Percentiles rank a stretch among this genome's conserved stretches.
Evolutionary conservation across 1,140 invertebrate genomes (phyloP).

Genomic region (Plodia interpunctella): DNA sequence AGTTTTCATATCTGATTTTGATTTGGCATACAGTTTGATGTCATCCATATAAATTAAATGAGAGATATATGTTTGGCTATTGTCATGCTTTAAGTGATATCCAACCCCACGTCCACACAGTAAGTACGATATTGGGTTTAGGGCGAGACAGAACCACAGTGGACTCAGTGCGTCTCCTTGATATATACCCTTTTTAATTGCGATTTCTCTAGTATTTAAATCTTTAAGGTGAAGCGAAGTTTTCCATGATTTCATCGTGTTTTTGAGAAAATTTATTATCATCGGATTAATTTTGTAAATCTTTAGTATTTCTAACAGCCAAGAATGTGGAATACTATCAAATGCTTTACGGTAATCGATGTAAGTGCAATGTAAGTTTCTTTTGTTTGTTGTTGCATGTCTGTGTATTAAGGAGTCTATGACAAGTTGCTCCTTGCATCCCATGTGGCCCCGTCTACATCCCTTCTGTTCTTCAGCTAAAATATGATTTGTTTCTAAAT

Average conservation of each 20-base stretch:
- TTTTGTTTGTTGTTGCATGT: neutral
- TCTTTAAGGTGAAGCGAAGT: neutral
- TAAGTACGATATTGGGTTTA: constrained; percentile 18
- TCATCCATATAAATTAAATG: constrained; percentile 19
- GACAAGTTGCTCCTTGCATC: too few species aligned
- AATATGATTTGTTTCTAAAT: too few species aligned
- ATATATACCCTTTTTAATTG: constrained; percentile 20
- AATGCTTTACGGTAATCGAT: constrained; percentile 12
- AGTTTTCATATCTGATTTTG: constrained; percentile 16
- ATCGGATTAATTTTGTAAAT: neutral
- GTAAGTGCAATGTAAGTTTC: neutral
- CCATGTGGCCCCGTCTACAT: too few species aligned
- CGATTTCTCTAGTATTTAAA: constrained; percentile 1
- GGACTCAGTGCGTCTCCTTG: constrained; percentile 10
- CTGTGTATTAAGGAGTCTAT: too few species aligned
- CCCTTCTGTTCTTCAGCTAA: too few species aligned
- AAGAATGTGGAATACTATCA: constrained; percentile 3
- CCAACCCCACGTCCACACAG: neutral
- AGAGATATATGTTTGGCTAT: neutral
- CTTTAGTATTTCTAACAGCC: constrained; percentile 7
- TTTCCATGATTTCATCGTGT: constrained; percentile 1
- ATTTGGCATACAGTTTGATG: constrained; percentile 23
- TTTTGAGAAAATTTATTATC: neutral
- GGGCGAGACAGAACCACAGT: too few species aligned
- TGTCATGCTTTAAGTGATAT: constrained; percentile 6